These are phyloP conservation scores for Pyralis farinalis DNA, from an alignment of 2,888 invertebrate genomes.

Conservation along the genomic window DNA sequence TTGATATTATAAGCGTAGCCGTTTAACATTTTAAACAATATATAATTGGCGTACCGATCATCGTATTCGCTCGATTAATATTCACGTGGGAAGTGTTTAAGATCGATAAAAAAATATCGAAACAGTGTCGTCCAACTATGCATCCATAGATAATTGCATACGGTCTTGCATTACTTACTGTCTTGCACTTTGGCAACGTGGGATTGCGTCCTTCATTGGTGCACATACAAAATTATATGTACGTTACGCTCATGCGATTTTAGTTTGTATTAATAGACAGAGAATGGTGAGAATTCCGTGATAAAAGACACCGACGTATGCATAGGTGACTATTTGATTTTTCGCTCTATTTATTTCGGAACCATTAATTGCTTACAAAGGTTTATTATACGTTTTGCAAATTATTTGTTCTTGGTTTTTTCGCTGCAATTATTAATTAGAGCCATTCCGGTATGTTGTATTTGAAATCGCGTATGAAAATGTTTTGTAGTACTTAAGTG, in stretches of 20 bases:
- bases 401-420: constrained; percentile 12
- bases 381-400: constrained; percentile 33
- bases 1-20: too few relatives aligned
- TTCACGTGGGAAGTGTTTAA: constrained; percentile 12
- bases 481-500: too few relatives aligned
- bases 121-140: not conserved
- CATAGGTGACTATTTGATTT: constrained; percentile 57
- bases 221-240: constrained; percentile 22
- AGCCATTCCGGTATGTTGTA: not conserved
- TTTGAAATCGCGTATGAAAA: not conserved
- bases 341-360: constrained; percentile 62
- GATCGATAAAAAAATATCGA: constrained; percentile 38
- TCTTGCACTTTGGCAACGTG: constrained; percentile 46
- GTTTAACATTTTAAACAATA: too few relatives aligned
- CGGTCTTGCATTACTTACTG: constrained; percentile 37
- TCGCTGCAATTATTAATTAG: not conserved
- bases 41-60: too few relatives aligned
- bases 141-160: constrained; percentile 34
- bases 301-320: constrained; percentile 5
- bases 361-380: constrained; percentile 58
- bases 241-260: constrained; percentile 6
- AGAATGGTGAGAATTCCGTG: not conserved
- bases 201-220: constrained; percentile 36
- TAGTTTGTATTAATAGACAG: constrained; percentile 9
- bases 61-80: not conserved